These are phyloP conservation scores for Melanotaenia duboulayi DNA, from an alignment of 2,113 vertebrate species.

Conservation along the genomic window DNA sequence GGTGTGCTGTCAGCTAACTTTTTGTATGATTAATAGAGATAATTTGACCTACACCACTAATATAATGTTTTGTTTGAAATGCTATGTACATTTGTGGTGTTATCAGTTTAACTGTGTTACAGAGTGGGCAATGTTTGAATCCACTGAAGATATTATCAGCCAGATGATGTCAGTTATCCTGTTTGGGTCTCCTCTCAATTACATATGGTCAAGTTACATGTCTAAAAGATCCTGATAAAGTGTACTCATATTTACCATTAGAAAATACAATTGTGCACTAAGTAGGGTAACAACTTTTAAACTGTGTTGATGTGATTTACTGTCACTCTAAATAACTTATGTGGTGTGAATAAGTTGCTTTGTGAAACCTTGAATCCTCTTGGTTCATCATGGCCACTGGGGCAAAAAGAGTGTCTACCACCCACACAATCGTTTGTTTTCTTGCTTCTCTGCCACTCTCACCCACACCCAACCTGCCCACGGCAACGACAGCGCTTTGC, in stretches of 20 bases:
- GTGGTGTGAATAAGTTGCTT: conserved; percentile 16
- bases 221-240: conserved; percentile 8
- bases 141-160: no score
- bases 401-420: conserved; percentile 16
- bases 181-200: no score
- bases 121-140: no score
- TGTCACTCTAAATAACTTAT: not conserved
- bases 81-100: no score
- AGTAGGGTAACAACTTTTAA: not conserved
- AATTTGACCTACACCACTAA: no score
- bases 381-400: conserved; percentile 24
- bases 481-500: conserved; percentile 49
- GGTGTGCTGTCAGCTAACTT: no score
- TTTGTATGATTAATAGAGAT: no score
- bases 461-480: conserved; percentile 64
- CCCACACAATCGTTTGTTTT: conserved; percentile 40
- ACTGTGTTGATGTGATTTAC: conserved; percentile 7
- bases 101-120: no score
- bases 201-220: not conserved
- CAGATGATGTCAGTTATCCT: no score
- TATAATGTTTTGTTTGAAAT: not conserved
- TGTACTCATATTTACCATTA: not conserved
- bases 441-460: conserved; percentile 44
- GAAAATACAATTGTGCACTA: not conserved
- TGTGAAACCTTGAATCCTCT: conserved; percentile 25